Evolutionary conservation across 2,888 invertebrate species (phyloP).

Genomic region (Leptinotarsa tumamoca): DNA sequence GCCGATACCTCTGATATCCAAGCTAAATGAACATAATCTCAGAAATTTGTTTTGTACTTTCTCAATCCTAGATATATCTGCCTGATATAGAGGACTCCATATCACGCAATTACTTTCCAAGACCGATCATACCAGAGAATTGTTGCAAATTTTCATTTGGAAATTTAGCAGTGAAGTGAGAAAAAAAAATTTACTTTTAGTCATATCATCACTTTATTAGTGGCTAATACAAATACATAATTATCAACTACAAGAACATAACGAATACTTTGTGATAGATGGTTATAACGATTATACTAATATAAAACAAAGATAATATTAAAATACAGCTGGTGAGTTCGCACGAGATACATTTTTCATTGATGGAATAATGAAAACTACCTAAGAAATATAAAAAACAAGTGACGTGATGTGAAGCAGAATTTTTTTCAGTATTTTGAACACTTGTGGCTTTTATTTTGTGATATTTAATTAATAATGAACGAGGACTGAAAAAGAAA

Average conservation of each 20-base stretch:
- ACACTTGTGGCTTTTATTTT: not conserved
- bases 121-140: no score
- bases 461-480: not conserved
- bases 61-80: no score
- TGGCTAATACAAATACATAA: constrained; percentile 6
- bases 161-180: not conserved
- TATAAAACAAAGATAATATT: not conserved
- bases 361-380: not conserved
- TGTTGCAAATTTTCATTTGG: no score
- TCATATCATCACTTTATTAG: constrained; percentile 13
- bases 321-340: not conserved
- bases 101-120: no score
- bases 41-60: no score
- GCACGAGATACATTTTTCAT: not conserved
- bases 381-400: not conserved
- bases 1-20: no score
- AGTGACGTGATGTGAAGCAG: not conserved
- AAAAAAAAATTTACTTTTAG: not conserved
- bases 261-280: constrained; percentile 3
- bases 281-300: constrained; percentile 14
- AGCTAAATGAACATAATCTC: no score
- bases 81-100: no score
- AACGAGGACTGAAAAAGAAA: not conserved
- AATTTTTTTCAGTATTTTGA: not conserved
- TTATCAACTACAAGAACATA: constrained; percentile 17